These are phyloP conservation scores for Rhipidura dahli DNA, from an alignment of 2,113 vertebrate genomes.

Conservation along the genomic window DNA sequence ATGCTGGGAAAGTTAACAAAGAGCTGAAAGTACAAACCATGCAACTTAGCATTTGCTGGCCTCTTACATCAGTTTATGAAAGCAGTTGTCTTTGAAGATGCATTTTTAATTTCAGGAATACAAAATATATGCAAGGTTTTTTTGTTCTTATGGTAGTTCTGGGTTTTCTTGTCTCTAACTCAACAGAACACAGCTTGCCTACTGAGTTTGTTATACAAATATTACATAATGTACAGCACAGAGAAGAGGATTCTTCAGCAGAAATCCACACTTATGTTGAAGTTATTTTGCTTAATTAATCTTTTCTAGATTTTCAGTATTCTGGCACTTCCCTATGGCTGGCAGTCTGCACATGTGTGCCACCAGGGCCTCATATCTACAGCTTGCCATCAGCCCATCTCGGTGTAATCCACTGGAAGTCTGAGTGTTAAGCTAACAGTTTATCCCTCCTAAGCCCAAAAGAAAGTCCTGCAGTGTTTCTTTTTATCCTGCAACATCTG, in stretches of 20 bases:
- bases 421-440: not conserved
- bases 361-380: fast-evolving
- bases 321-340: not conserved
- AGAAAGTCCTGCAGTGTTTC: conserved; percentile 23
- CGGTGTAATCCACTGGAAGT: not conserved
- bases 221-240: not conserved
- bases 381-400: not conserved
- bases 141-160: not conserved
- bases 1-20: not conserved
- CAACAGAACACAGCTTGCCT: not conserved
- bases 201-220: not conserved
- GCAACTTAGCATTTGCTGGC: not conserved
- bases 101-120: not conserved
- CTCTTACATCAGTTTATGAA: not conserved
- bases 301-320: not conserved
- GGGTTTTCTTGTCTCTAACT: not conserved
- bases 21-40: not conserved
- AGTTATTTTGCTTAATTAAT: not conserved
- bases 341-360: not conserved
- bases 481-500: conserved; percentile 30
- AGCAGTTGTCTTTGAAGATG: not conserved
- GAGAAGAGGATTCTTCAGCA: not conserved
- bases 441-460: not conserved
- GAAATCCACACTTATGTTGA: not conserved
- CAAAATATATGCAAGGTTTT: not conserved